Base-by-base conservation (phyloP, 2,888 invertebrate genomes). In the Itoplectis maculator region DNA sequence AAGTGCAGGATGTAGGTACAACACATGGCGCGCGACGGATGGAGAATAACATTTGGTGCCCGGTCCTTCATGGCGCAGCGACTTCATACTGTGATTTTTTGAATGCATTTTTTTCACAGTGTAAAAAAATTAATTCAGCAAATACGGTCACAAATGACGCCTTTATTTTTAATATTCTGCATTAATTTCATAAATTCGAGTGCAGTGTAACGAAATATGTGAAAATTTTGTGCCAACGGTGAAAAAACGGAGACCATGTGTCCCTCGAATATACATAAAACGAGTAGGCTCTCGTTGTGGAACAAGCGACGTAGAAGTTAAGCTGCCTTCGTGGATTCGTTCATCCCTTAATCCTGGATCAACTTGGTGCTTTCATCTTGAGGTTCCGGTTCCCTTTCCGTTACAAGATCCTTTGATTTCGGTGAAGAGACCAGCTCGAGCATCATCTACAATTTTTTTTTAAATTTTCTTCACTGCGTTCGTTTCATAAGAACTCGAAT, bases 261-360 rank as follows among this genome's bases (percentile, higher is more conserved):
- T 42, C 7, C 13, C 18, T n/a, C 20, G 40, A 35, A 42, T 47
- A 40, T 23, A 2, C 23, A 8, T 13, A 9, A 7, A 23, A 59
- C 37, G 23, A 23, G 23, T 8, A 29, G 11, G 11, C 40, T 37
- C 8, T 37, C 59, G 20, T 40, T 35, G 61, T 15, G 15, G 42
- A 37, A 65, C 54, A 54, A 20, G 35, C 63, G 5, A 18, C 9
- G 40, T 20, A 23, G 45, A 8, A 15, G 23, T 29, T 9, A 9
- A 54, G 51, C 51, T 29, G 23, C 8, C 13, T 51, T 63, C 79
- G 82, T 65, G 80, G 84, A 84, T 76, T 84, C 81, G 81, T 80
- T 87, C 85, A 88, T 87, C 87, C 85, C 68, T 87, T 89, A 89
- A 89, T 88, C 88, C 88, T 56, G 74, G 85, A 85, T 87, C 79